These are phyloP conservation scores for Leptopterna dolabrata DNA, from an alignment of 2,888 invertebrate genomes.

Conservation along the genomic window DNA sequence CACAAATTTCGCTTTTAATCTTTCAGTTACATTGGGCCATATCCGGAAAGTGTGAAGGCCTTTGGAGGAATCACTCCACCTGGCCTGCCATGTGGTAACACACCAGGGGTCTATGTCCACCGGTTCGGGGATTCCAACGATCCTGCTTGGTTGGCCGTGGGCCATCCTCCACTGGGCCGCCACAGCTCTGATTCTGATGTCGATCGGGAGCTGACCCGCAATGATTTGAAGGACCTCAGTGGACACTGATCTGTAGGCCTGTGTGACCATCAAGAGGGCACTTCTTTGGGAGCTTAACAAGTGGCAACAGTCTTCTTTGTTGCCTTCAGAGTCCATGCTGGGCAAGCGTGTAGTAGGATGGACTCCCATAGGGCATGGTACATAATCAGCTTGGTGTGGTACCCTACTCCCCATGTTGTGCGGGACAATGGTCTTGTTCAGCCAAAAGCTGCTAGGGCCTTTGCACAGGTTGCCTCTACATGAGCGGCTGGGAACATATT, in stretches of 20 bases:
- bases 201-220: background rate
- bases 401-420: too few species aligned
- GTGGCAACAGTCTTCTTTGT: background rate
- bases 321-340: background rate
- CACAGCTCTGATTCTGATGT: background rate
- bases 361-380: background rate
- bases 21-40: too few species aligned
- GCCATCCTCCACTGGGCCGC: background rate
- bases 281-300: background rate
- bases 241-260: constrained; percentile 27
- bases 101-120: too few species aligned
- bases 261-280: constrained; percentile 10
- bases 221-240: constrained; percentile 30
- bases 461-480: background rate
- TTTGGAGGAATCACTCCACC: too few species aligned
- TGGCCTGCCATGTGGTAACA: too few species aligned
- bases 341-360: background rate
- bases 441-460: too few species aligned
- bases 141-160: background rate
- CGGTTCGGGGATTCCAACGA: too few species aligned
- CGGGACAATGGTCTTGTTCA: background rate
- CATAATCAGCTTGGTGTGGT: background rate
- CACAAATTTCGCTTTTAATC: too few species aligned
- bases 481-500: background rate
- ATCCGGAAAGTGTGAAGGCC: too few species aligned